phyloP scores from a whole-genome alignment of 1,140 invertebrate genomes.

The Linepithema humile region DNA sequence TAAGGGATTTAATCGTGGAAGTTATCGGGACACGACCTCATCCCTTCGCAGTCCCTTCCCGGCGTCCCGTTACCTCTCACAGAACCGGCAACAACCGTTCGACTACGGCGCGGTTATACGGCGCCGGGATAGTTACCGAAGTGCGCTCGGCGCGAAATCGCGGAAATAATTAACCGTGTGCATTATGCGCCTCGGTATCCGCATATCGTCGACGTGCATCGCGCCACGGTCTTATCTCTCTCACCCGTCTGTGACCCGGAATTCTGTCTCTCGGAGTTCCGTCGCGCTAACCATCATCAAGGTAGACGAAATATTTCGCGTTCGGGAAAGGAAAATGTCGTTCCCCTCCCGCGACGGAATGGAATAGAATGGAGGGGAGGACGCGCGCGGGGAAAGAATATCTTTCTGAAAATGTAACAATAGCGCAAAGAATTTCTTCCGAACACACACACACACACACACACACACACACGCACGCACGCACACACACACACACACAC shows the following conservation, averaged over 20 bases:
- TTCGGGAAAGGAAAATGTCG: constrained; percentile 17
- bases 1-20: constrained; percentile 77
- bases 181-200: constrained; percentile 64
- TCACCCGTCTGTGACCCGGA: constrained; percentile 9
- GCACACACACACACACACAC: too few relatives aligned
- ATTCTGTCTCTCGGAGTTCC: constrained; percentile 1
- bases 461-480: too few relatives aligned
- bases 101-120: not conserved
- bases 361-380: not conserved
- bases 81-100: constrained; percentile 30
- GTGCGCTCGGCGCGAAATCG: constrained; percentile 54
- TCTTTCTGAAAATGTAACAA: not conserved
- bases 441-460: not conserved
- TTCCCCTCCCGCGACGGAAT: not conserved
- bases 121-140: constrained; percentile 61
- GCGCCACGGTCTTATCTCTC: constrained; percentile 8
- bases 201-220: constrained; percentile 18
- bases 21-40: constrained; percentile 70
- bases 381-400: not conserved
- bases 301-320: constrained; percentile 30
- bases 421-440: constrained; percentile 11
- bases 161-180: constrained; percentile 76
- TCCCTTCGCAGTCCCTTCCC: constrained; percentile 32
- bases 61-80: constrained; percentile 12
- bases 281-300: not conserved